A percentile compares a stretch with the other conserved stretches of the same genome.
Evolutionary conservation across 2,888 invertebrate species (phyloP).

Genomic region (Sceliomorpha sp.): DNA sequence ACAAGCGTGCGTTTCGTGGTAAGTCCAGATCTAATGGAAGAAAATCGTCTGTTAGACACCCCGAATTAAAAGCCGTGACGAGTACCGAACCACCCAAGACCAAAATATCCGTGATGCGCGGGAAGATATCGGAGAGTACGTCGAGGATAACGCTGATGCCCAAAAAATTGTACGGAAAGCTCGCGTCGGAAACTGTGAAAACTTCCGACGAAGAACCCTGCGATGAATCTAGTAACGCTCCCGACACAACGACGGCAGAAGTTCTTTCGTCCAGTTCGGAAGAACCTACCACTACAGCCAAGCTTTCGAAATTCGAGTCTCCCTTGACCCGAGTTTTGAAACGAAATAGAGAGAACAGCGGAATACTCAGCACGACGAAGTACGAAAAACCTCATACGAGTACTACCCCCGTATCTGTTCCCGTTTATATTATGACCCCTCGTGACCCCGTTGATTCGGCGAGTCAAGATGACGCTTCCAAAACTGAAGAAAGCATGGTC

Average conservation of each 20-base stretch:
- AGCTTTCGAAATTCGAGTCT: slow-evolving; percentile 36
- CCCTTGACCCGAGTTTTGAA: slow-evolving; percentile 36
- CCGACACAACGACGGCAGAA: too few species aligned
- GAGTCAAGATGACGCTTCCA: too few species aligned
- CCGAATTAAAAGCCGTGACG: slow-evolving; percentile 8
- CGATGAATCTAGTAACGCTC: slow-evolving; percentile 17
- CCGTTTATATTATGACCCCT: slow-evolving; percentile 37
- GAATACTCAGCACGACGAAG: slow-evolving; percentile 1
- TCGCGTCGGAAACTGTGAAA: slow-evolving; percentile 2
- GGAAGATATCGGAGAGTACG: slow-evolving; percentile 52
- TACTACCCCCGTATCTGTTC: slow-evolving; percentile 25
- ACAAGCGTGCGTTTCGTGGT: slow-evolving; percentile 8
- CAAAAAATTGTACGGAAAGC: slow-evolving; percentile 33
- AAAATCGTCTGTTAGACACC: slow-evolving; percentile 18
- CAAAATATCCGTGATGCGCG: slow-evolving; percentile 47
- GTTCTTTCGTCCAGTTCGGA: slow-evolving; percentile 16
- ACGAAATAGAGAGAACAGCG: slow-evolving; percentile 23
- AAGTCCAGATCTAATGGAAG: slow-evolving; percentile 19
- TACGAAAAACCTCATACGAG: background rate
- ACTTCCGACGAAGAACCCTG: slow-evolving; percentile 32
- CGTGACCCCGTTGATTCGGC: too few species aligned
- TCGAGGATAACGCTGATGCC: slow-evolving; percentile 44
- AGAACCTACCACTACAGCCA: background rate
- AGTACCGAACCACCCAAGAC: slow-evolving; percentile 49
- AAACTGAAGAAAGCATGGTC: background rate